phyloP scores from a whole-genome alignment of 2,888 invertebrate species.

The Ferrisia virgata region DNA sequence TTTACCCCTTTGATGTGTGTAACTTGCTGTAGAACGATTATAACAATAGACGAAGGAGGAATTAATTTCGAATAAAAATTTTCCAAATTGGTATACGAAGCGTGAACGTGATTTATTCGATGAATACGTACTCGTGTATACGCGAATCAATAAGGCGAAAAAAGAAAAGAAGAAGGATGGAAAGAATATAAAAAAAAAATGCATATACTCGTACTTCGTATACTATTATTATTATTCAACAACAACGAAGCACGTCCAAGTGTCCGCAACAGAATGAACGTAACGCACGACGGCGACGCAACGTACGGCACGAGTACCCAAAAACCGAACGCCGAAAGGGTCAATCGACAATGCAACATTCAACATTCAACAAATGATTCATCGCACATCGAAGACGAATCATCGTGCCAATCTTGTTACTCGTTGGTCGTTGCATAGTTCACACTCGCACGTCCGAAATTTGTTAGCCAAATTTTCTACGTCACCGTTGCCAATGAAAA shows the following conservation, averaged over 20 bases:
- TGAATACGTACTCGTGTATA: no score
- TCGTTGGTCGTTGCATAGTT: no score
- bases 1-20: background rate
- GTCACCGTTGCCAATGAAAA: no score
- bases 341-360: background rate
- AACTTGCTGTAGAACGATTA: background rate
- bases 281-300: no score
- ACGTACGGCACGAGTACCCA: no score
- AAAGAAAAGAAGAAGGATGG: no score
- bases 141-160: background rate
- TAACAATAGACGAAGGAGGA: background rate
- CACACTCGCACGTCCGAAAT: background rate
- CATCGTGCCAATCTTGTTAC: background rate
- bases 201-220: no score
- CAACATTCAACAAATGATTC: background rate
- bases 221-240: no score
- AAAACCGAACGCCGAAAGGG: background rate
- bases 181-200: no score
- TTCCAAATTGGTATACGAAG: background rate
- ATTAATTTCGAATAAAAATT: slow-evolving; percentile 9
- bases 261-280: background rate
- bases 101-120: background rate
- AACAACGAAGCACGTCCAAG: no score
- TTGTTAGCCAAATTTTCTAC: no score
- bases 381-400: background rate